Percentiles rank a stretch among this genome's conserved stretches.
These are phyloP conservation scores for Apodemia hepburni DNA, from an alignment of 2,888 invertebrate genomes.

Conservation along the genomic window DNA sequence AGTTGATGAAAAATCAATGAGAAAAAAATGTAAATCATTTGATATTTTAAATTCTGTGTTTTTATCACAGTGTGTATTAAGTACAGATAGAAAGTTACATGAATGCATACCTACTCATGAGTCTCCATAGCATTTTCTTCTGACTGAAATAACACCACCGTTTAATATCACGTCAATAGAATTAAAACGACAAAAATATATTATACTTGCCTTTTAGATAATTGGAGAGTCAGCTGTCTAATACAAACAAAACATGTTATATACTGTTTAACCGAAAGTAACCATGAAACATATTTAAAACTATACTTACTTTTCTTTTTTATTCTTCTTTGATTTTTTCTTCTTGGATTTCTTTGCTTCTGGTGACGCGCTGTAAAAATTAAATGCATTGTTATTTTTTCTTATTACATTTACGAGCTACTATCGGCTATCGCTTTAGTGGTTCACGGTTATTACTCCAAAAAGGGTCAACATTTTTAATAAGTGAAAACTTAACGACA, in stretches of 20 bases:
- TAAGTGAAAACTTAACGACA: no score
- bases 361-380: conserved; percentile 82
- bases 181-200: conserved; percentile 25
- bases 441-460: no score
- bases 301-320: conserved; percentile 85
- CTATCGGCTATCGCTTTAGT: no score
- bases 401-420: no score
- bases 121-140: conserved; percentile 67
- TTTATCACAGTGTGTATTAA: neutral
- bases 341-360: conserved; percentile 88
- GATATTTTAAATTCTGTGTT: no score
- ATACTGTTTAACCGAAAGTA: conserved; percentile 33
- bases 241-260: conserved; percentile 47
- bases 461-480: no score
- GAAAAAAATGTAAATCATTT: no score
- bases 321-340: conserved; percentile 89
- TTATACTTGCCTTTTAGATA: conserved; percentile 69
- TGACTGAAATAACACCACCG: conserved; percentile 59
- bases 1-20: no score
- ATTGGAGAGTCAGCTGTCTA: conserved; percentile 68
- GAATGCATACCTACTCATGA: conserved; percentile 61
- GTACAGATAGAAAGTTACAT: neutral
- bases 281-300: conserved; percentile 27
- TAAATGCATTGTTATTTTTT: no score
- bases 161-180: conserved; percentile 23